phyloP scores from a whole-genome alignment of 2,797 vertebrate species.

The Gymnothorax reevesii region DNA sequence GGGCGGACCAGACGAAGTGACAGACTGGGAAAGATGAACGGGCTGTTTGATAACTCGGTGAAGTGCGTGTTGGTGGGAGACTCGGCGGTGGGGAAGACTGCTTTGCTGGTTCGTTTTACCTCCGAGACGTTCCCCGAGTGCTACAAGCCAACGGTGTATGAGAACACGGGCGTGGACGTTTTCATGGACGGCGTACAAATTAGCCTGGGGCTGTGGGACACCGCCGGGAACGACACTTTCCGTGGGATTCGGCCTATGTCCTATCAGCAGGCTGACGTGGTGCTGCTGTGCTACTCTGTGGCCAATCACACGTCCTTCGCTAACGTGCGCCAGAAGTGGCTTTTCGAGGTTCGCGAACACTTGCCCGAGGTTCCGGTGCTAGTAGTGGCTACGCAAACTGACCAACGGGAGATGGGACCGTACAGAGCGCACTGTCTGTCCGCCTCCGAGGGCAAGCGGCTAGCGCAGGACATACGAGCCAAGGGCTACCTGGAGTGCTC shows the following conservation, averaged over 20 bases:
- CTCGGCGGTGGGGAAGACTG: constrained; percentile 90
- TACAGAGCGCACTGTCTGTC: constrained; percentile 77
- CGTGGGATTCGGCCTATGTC: constrained; percentile 88
- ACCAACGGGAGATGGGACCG: constrained; percentile 82
- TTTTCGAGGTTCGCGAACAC: constrained; percentile 81
- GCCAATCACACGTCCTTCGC: constrained; percentile 86
- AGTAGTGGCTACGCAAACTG: constrained; percentile 93
- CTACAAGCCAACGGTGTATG: constrained; percentile 93
- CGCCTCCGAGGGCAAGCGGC: constrained; percentile 75
- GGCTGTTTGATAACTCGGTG: constrained; percentile 75
- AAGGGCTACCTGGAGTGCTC: constrained; percentile 97
- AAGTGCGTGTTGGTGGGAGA: constrained; percentile 97
- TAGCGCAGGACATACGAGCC: constrained; percentile 86
- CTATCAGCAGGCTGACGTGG: constrained; percentile 92
- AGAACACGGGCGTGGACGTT: constrained; percentile 93
- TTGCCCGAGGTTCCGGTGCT: constrained; percentile 86
- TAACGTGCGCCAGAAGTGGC: constrained; percentile 87
- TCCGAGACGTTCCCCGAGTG: constrained; percentile 91
- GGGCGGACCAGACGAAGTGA: neutral
- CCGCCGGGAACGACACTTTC: constrained; percentile 89
- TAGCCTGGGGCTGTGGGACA: constrained; percentile 95
- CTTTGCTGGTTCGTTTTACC: constrained; percentile 91
- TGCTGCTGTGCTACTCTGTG: constrained; percentile 93
- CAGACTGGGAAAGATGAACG: constrained; percentile 5
- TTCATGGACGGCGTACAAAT: constrained; percentile 94